These are phyloP conservation scores for Lasioglossum baleicum DNA, from an alignment of 1,140 invertebrate genomes.

Conservation along the genomic window DNA sequence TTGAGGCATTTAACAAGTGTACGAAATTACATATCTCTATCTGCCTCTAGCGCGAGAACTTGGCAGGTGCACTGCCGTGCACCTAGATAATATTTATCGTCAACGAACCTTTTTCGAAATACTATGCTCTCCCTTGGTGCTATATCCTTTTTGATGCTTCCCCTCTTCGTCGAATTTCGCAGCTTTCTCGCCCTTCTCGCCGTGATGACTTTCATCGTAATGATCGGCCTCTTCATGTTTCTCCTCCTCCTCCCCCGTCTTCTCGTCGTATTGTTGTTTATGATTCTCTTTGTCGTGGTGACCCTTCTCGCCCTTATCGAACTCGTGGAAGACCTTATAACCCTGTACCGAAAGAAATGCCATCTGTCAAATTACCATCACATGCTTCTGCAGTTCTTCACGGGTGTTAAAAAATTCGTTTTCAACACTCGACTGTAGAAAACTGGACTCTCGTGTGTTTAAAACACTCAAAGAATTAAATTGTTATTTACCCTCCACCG, in stretches of 20 bases:
- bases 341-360: slow-evolving; percentile 55
- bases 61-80: too few relatives aligned
- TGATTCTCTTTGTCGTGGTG: slow-evolving; percentile 73
- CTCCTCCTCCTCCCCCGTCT: slow-evolving; percentile 69
- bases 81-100: too few relatives aligned
- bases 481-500: too few relatives aligned
- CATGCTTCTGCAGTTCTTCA: too few relatives aligned
- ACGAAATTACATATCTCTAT: too few relatives aligned
- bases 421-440: too few relatives aligned
- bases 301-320: slow-evolving; percentile 72
- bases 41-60: too few relatives aligned
- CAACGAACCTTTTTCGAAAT: slow-evolving; percentile 83
- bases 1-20: too few relatives aligned
- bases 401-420: too few relatives aligned
- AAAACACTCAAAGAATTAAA: too few relatives aligned
- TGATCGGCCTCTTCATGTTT: slow-evolving; percentile 74
- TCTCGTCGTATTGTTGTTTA: slow-evolving; percentile 71
- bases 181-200: slow-evolving; percentile 72
- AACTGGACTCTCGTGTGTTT: too few relatives aligned
- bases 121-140: slow-evolving; percentile 86
- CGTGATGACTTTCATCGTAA: slow-evolving; percentile 72
- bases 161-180: slow-evolving; percentile 82
- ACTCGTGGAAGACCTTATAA: slow-evolving; percentile 74
- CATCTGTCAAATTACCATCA: not conserved
- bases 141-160: slow-evolving; percentile 86